These are phyloP conservation scores for Trematomus bernacchii DNA, from an alignment of 2,797 vertebrate genomes.

Conservation along the genomic window DNA sequence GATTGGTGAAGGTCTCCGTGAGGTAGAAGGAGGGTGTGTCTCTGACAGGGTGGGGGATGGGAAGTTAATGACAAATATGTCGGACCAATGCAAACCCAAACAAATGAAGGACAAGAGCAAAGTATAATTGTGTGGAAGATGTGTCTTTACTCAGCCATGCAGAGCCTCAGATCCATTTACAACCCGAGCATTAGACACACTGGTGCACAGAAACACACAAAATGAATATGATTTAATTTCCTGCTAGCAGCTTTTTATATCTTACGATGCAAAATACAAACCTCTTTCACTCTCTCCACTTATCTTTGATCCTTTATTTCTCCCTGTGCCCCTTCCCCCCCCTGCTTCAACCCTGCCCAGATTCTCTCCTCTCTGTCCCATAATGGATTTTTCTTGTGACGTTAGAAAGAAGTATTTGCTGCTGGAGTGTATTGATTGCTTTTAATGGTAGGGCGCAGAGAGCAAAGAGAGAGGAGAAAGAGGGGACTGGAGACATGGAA, in stretches of 20 bases:
- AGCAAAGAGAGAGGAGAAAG: slow-evolving; percentile 64
- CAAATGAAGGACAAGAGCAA: slow-evolving; percentile 50
- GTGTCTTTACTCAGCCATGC: slow-evolving; percentile 52
- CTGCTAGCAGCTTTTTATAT: slow-evolving; percentile 32
- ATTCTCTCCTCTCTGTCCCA: slow-evolving; percentile 61
- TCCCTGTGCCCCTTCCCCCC: slow-evolving; percentile 27
- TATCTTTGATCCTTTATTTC: slow-evolving; percentile 68
- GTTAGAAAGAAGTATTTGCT: slow-evolving; percentile 79
- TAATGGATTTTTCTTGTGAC: slow-evolving; percentile 85
- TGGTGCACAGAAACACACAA: slow-evolving; percentile 37
- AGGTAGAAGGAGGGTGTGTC: slow-evolving; percentile 30
- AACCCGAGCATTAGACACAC: slow-evolving; percentile 30
- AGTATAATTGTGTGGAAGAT: slow-evolving; percentile 59
- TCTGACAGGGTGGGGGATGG: slow-evolving; percentile 51
- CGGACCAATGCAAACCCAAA: slow-evolving; percentile 25
- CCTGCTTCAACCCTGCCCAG: slow-evolving; percentile 30
- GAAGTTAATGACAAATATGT: slow-evolving; percentile 26
- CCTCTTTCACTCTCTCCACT: slow-evolving; percentile 55
- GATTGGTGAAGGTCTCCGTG: slow-evolving; percentile 36
- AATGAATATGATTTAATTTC: slow-evolving; percentile 43
- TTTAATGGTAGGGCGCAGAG: slow-evolving; percentile 81
- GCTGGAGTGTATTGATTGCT: slow-evolving; percentile 84
- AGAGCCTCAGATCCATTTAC: slow-evolving; percentile 49
- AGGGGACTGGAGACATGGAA: slow-evolving; percentile 65
- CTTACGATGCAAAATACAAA: slow-evolving; percentile 62